Evolutionary conservation across 2,113 vertebrate species (phyloP), one percentile per base, ranked within the genome.

Genomic region (Marmota flaviventris): DNA sequence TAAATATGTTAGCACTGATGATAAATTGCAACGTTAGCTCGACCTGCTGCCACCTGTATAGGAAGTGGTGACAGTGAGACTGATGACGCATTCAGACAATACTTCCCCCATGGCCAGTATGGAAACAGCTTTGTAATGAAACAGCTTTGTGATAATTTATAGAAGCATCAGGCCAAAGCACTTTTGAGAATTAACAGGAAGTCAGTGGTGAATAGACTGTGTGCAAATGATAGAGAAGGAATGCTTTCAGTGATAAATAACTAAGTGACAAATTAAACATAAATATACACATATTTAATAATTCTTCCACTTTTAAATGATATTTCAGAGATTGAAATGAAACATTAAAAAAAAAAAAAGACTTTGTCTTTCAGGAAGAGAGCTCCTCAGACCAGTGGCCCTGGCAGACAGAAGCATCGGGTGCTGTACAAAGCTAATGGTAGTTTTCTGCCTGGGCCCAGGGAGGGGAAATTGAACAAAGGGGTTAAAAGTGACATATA

Each of bases 11-110:
- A 81, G 91, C 92, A 78, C 79, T 24, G 17, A 85, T 72, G 79
- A 91, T 93, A 51, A 92, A 92, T 53, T 84, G 16, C 3, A 2
- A 22, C 12, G 5, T 65, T 82, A 92, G 3, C 9, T 56, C 61
- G 51, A n/a, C 53, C 76, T 63, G 61, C 83, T 95, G 65, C 76
- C 81, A 75, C 82, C 18, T 95, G 45, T 32, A 73, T 75, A 53
- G 34, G 24, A 37, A 93, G 72, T 5, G 17, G 25, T 24, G 27
- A 17, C 22, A n/a, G 3, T 0, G 48, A 83, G 67, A 76, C n/a
- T 51, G 56, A 85, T 58, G 65, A 20, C 10, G 1, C 14, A 7
- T 70, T 58, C 39, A 37, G 63, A 42, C 24, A 91, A 18, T 4
- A 1, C 13, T 25, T 45, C 72, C 56, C 76, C 56, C 32, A 8